These are phyloP conservation scores for Sebastes hubbsi DNA, from an alignment of 2,797 vertebrate species.

Conservation along the genomic window DNA sequence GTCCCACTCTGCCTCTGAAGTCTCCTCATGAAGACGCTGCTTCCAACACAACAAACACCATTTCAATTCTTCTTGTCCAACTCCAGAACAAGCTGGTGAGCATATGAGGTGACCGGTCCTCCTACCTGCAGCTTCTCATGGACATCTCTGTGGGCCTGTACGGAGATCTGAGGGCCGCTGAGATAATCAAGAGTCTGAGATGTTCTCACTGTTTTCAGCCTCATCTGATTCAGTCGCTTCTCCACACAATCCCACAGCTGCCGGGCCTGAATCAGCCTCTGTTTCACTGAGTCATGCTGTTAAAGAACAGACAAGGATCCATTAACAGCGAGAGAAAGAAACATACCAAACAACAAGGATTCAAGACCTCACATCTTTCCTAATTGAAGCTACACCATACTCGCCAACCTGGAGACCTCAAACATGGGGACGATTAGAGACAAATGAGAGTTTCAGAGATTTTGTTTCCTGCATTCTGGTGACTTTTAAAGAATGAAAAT, in stretches of 20 bases:
- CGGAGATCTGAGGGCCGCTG: constrained; percentile 62
- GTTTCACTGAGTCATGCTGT: constrained; percentile 73
- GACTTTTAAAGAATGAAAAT: too few relatives aligned
- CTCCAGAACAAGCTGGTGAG: not conserved
- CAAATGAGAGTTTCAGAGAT: too few relatives aligned
- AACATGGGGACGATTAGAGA: too few relatives aligned
- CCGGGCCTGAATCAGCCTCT: constrained; percentile 63
- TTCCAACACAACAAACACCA: not conserved
- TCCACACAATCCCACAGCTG: constrained; percentile 81
- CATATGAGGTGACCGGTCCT: not conserved
- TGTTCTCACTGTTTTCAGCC: constrained; percentile 64
- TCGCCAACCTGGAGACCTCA: too few relatives aligned
- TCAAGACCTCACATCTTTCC: not conserved
- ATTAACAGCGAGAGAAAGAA: too few relatives aligned
- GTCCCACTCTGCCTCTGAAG: constrained; percentile 77
- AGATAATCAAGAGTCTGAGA: constrained; percentile 73
- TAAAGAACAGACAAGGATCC: not conserved
- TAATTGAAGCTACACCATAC: not conserved
- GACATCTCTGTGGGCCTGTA: constrained; percentile 75
- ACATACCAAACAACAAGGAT: not conserved
- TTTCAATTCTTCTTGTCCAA: not conserved
- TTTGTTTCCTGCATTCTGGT: too few relatives aligned
- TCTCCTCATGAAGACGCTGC: constrained; percentile 84
- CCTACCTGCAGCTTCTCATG: constrained; percentile 86
- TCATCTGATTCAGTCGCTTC: constrained; percentile 65